Conservation (phyloP, 2,113 vertebrate genomes). For the Onychostruthus taczanowskii region DNA sequence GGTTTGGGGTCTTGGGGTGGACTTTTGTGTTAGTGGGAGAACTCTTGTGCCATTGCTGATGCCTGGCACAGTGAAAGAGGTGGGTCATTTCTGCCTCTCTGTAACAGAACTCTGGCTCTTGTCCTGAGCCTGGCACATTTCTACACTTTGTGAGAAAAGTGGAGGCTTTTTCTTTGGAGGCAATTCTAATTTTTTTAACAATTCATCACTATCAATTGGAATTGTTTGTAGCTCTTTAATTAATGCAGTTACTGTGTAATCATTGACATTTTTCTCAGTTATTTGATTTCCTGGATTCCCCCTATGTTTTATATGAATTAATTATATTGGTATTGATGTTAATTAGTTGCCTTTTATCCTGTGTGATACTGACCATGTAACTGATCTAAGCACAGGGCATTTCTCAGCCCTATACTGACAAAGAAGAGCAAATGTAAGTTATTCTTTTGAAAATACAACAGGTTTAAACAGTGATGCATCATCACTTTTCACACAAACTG, state of each 20-base stretch:
- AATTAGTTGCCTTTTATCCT: not conserved
- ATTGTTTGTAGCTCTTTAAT: not conserved
- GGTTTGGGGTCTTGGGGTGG: too few relatives aligned
- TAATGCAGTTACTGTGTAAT: not conserved
- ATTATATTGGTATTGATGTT: not conserved
- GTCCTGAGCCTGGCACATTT: not conserved
- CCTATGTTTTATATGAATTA: not conserved
- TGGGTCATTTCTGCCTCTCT: not conserved
- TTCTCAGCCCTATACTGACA: not conserved
- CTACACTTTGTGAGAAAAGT: not conserved
- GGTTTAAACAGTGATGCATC: not conserved
- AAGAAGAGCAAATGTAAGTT: not conserved
- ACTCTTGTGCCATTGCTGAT: not conserved
- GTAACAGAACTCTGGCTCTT: not conserved
- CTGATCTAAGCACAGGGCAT: not conserved
- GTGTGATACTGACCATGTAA: not conserved
- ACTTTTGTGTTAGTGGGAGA: not conserved
- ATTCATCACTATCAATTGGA: not conserved
- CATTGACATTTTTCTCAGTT: not conserved
- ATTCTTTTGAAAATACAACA: not conserved
- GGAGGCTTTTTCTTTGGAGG: not conserved
- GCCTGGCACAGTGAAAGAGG: not conserved
- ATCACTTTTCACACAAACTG: not conserved
- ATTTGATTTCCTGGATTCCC: not conserved
- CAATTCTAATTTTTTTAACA: not conserved